Evolutionary conservation across 1,140 invertebrate genomes (phyloP).

Genomic region (Stenopsyche tienmushanensis): DNA sequence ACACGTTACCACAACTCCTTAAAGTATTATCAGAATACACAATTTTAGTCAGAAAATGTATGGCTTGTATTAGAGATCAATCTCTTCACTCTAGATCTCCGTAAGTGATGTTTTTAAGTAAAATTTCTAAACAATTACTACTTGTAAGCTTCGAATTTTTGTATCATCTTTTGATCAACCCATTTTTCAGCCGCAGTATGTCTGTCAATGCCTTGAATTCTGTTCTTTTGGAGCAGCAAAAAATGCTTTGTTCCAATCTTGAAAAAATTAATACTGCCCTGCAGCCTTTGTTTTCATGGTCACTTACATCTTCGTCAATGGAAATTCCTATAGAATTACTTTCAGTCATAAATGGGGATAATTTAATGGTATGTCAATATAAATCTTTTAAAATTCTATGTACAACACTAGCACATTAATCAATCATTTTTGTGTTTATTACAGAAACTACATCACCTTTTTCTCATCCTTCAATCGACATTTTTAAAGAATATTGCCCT

Average conservation of each 20-base stretch:
- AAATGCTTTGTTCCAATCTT: constrained; percentile 9
- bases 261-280: constrained; percentile 4
- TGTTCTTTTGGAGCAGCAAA: constrained; percentile 16
- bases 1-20: constrained; percentile 8
- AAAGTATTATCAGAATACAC: constrained; percentile 18
- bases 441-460: constrained; percentile 54
- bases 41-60: constrained; percentile 20
- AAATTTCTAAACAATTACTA: no score
- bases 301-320: neutral
- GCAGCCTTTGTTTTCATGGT: constrained; percentile 27
- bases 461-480: constrained; percentile 52
- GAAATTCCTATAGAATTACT: no score
- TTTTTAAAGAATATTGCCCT: constrained; percentile 50
- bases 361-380: no score
- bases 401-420: no score
- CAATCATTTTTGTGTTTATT: no score
- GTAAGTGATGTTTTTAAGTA: neutral
- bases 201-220: constrained; percentile 13
- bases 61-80: constrained; percentile 22
- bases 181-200: constrained; percentile 8
- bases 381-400: no score
- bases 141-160: no score
- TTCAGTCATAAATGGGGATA: no score
- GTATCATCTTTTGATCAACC: neutral
- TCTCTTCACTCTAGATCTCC: constrained; percentile 9